phyloP scores from a whole-genome alignment of 92 coral and sea anemone species.

The Zoanthus sociatus region DNA sequence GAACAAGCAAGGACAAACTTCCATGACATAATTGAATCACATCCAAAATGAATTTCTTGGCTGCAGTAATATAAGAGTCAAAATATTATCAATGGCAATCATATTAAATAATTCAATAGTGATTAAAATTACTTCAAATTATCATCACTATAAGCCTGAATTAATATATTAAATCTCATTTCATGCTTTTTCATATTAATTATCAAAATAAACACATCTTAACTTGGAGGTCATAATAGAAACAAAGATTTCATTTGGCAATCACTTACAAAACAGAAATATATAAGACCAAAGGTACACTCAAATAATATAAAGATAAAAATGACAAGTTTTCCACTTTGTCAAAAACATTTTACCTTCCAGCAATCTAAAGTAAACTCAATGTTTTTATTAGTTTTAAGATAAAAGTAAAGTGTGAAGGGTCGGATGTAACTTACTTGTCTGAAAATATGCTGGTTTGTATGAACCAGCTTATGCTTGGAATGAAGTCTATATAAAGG shows the following conservation, averaged over 20 bases:
- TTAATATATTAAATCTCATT: constrained; percentile 3
- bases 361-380: constrained; percentile 9
- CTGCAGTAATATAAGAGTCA: constrained; percentile 10
- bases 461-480: constrained; percentile 10
- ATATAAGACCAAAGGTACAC: constrained; percentile 10
- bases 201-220: neutral
- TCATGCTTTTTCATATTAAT: neutral
- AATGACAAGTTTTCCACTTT: constrained; percentile 5
- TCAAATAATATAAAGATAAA: neutral
- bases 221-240: neutral
- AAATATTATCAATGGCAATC: neutral
- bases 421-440: neutral
- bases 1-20: no score
- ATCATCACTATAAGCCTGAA: constrained; percentile 5
- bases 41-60: constrained; percentile 1
- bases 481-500: constrained; percentile 5
- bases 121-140: constrained; percentile 2
- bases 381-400: neutral
- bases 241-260: constrained; percentile 1
- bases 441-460: neutral
- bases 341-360: neutral
- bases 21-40: neutral
- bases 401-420: neutral
- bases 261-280: neutral
- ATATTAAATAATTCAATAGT: constrained; percentile 5